phyloP scores from a whole-genome alignment of 2,888 invertebrate genomes.

The Chrysina gloriosa region DNA sequence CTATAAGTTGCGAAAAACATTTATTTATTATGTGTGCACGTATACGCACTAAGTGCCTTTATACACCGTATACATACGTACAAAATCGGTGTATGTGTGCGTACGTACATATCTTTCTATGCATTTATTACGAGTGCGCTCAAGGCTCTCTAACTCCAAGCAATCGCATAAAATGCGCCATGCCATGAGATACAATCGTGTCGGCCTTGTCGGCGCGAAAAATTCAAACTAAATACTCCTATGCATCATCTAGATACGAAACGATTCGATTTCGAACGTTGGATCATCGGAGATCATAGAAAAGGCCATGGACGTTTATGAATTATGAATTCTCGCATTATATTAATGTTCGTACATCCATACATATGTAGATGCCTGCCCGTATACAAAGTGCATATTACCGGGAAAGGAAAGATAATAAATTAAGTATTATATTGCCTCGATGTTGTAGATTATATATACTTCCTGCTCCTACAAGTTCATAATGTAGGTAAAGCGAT shows the following conservation, averaged over 20 bases:
- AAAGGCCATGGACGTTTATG: conserved; percentile 33
- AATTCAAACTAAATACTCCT: neutral
- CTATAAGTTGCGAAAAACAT: conserved; percentile 29
- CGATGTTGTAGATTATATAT: neutral
- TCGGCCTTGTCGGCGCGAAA: conserved; percentile 9
- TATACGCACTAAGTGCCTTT: neutral
- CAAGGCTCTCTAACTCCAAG: conserved; percentile 18
- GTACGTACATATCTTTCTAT: conserved; percentile 2
- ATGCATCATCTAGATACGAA: conserved; percentile 16
- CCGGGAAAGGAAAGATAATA: neutral
- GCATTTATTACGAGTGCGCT: conserved; percentile 9
- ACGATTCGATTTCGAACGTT: conserved; percentile 26
- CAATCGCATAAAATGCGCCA: neutral
- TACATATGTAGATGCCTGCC: neutral
- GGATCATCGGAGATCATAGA: conserved; percentile 35
- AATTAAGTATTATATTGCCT: neutral
- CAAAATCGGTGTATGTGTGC: too few relatives aligned
- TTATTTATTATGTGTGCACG: conserved; percentile 14
- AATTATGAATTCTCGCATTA: conserved; percentile 14
- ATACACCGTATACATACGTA: neutral
- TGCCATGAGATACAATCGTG: conserved; percentile 23
- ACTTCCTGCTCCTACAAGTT: neutral
- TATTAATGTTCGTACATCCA: neutral
- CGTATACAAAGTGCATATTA: neutral
- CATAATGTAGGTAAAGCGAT: neutral